Percentiles rank a stretch among this genome's conserved stretches.
These are phyloP conservation scores for Enteromius fasciolatus DNA, from an alignment of 2,797 vertebrate genomes.

Conservation along the genomic window DNA sequence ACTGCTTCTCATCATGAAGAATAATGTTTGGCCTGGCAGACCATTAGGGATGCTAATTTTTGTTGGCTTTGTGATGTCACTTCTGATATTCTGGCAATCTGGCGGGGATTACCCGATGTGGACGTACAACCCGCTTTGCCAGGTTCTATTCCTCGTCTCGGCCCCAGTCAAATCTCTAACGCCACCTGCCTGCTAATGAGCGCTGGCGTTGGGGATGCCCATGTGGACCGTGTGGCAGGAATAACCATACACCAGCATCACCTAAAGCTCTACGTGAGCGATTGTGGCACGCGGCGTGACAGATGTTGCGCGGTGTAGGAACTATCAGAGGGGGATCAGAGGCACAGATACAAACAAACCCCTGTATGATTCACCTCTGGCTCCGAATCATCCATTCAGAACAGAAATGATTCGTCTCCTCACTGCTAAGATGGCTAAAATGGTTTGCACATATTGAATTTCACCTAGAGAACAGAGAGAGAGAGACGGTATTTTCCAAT, in stretches of 20 bases:
- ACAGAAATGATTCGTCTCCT: slow-evolving; percentile 44
- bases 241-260: slow-evolving; percentile 61
- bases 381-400: slow-evolving; percentile 57
- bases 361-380: slow-evolving; percentile 63
- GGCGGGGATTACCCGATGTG: slow-evolving; percentile 60
- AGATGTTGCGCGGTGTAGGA: slow-evolving; percentile 75
- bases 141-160: slow-evolving; percentile 49
- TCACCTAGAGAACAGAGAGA: slow-evolving; percentile 3
- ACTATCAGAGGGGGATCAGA: slow-evolving; percentile 62
- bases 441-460: slow-evolving; percentile 7
- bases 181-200: slow-evolving; percentile 67
- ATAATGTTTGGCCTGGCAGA: slow-evolving; percentile 77
- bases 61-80: slow-evolving; percentile 72
- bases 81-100: slow-evolving; percentile 70
- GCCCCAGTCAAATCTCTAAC: slow-evolving; percentile 53
- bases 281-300: slow-evolving; percentile 76
- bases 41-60: slow-evolving; percentile 73
- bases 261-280: slow-evolving; percentile 59
- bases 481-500: background rate
- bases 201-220: slow-evolving; percentile 60
- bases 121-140: slow-evolving; percentile 57
- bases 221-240: slow-evolving; percentile 58
- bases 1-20: slow-evolving; percentile 74
- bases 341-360: slow-evolving; percentile 62
- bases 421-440: slow-evolving; percentile 17